Base-by-base conservation (phyloP, 2,797 vertebrate genomes). In the Rhinella marina region DNA sequence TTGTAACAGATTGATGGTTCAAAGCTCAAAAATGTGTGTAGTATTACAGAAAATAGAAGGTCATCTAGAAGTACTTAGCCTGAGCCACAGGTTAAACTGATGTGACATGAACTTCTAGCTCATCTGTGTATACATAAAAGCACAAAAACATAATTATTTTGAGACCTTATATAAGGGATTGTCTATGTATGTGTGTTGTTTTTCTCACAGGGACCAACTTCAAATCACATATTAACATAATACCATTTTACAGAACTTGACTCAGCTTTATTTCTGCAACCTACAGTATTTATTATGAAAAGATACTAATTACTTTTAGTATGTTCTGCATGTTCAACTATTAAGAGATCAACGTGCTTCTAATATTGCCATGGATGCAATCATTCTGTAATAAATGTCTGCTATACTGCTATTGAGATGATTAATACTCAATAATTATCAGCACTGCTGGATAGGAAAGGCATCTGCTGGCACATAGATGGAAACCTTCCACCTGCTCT, bases 371-470 rank as follows among this genome's bases (percentile, higher is more conserved):
- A 91, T 88, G 90, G 90, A 94, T 92, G 92, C 84, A 84, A 93
- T 95, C 92, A 92, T 92, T 93, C 91, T 92, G 89, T 94, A 95
- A 93, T 93, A 93, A 92, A 79, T 87, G 92, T 90, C 92, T 93
- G 48, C 90, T 90, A 91, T 91, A 90, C 91, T 87, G 90, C 92
- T 92, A 91, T 90, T 93, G 92, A 90, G 86, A 62, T 92, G 92
- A 95, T 94, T 94, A 94, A 92, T 79, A 90, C 86, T 91, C 90
- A 90, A 93, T 94, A 93, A 94, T 94, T 92, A 92, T 90, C 81
- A 93, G 89, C 91, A 91, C 88, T 50, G 57, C 84, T 19, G 92
- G 62, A 84, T 85, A 82, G 64, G 56, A 62, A 79, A 88, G 76
- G 32, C 76, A 27, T 81, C 76, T 81, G 76, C 66, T 85, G 76